Percentiles rank a stretch among this genome's conserved stretches.
phyloP scores from a whole-genome alignment of 1,140 invertebrate species.

The Steinernema khuongi region DNA sequence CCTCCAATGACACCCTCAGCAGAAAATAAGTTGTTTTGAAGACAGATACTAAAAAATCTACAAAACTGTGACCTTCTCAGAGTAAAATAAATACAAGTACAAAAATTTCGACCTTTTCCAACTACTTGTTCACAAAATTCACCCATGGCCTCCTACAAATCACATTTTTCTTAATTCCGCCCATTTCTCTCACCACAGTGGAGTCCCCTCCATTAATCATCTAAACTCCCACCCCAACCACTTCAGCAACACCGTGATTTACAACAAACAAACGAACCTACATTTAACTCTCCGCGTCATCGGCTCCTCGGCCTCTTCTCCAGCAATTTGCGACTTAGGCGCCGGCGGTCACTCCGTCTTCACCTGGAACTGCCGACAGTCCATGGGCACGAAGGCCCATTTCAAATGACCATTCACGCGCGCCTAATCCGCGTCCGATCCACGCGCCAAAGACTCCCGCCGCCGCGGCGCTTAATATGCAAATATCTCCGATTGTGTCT shows the following conservation, averaged over 20 bases:
- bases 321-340: neutral
- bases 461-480: neutral
- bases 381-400: no score
- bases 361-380: constrained; percentile 12
- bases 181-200: no score
- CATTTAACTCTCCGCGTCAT: constrained; percentile 11
- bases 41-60: no score
- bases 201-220: no score
- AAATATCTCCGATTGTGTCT: neutral
- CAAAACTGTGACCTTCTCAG: no score
- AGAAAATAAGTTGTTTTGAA: no score
- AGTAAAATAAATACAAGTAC: neutral
- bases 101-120: neutral
- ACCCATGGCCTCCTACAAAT: no score
- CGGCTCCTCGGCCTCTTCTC: neutral
- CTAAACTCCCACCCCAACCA: no score
- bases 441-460: neutral
- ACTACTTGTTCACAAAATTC: neutral
- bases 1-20: no score
- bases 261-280: neutral
- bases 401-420: constrained; percentile 12
- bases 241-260: no score
- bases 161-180: no score
- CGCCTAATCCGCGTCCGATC: neutral
- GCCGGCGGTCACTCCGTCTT: neutral